Percentiles rank a stretch among this genome's conserved stretches.
These are phyloP conservation scores for Parasteatoda lunata DNA, from an alignment of 2,888 invertebrate genomes.

Conservation along the genomic window DNA sequence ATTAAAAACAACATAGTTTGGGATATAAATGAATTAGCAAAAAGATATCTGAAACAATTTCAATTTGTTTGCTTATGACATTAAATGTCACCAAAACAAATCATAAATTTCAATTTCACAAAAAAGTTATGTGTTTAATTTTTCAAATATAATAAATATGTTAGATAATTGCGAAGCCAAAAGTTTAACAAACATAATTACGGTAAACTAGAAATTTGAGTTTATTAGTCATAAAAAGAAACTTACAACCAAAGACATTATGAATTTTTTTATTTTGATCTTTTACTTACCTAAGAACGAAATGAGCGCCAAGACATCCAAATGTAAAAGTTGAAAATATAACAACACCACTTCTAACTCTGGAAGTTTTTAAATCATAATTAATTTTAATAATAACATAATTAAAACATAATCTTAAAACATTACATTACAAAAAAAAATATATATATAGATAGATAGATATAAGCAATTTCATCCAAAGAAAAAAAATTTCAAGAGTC, in stretches of 20 bases:
- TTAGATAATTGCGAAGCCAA: not conserved
- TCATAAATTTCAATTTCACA: no score
- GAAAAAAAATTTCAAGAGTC: not conserved
- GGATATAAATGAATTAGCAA: no score
- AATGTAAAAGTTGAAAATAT: conserved; percentile 39
- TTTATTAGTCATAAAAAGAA: not conserved
- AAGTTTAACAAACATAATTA: not conserved
- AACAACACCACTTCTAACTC: conserved; percentile 40
- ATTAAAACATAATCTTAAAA: not conserved
- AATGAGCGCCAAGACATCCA: conserved; percentile 54
- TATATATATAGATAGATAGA: not conserved
- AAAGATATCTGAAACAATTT: no score
- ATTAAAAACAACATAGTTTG: no score
- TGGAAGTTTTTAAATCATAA: not conserved
- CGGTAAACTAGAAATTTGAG: not conserved
- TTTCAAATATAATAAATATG: not conserved
- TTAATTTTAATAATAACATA: not conserved
- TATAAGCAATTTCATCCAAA: not conserved
- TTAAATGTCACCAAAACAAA: no score
- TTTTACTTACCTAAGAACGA: conserved; percentile 35
- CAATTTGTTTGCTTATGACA: no score
- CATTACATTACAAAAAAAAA: not conserved
- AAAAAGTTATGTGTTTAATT: no score
- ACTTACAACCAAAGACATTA: not conserved
- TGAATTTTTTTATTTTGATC: no score